Conservation (phyloP, 2,888 invertebrate genomes). For the Athripsodes cinereus region DNA sequence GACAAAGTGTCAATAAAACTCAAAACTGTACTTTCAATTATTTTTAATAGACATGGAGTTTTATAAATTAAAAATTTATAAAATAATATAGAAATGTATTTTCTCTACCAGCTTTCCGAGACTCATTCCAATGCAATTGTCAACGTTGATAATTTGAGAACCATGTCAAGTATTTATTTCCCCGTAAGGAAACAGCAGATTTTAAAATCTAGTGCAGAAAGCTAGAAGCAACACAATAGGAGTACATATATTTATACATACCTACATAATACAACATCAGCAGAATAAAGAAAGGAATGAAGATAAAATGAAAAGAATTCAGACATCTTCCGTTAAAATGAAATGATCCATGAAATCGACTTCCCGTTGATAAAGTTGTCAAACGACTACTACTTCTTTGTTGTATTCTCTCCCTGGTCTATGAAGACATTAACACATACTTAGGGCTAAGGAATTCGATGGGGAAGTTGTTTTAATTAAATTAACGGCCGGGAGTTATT, state of each 20-base stretch:
- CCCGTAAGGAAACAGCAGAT: neutral
- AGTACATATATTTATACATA: neutral
- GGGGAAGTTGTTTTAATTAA: too few species aligned
- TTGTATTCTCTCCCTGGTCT: neutral
- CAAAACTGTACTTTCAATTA: too few species aligned
- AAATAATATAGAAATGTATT: too few species aligned
- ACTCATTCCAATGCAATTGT: too few species aligned
- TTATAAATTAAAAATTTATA: too few species aligned
- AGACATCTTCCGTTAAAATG: slow-evolving; percentile 5
- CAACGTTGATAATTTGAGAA: neutral
- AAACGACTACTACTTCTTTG: neutral
- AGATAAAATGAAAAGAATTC: neutral
- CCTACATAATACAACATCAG: too few species aligned
- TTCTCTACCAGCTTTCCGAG: too few species aligned
- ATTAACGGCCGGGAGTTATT: too few species aligned
- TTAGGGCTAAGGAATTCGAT: neutral
- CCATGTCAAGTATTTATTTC: neutral
- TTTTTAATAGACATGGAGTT: too few species aligned
- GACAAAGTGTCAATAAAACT: too few species aligned
- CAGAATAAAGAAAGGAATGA: neutral
- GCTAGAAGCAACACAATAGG: neutral
- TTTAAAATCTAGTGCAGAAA: neutral
- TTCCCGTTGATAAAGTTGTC: slow-evolving; percentile 11
- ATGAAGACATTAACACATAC: slow-evolving; percentile 9
- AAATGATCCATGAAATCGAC: slow-evolving; percentile 15